Conservation (phyloP, 2,797 vertebrate species). For the Astyanax mexicanus region DNA sequence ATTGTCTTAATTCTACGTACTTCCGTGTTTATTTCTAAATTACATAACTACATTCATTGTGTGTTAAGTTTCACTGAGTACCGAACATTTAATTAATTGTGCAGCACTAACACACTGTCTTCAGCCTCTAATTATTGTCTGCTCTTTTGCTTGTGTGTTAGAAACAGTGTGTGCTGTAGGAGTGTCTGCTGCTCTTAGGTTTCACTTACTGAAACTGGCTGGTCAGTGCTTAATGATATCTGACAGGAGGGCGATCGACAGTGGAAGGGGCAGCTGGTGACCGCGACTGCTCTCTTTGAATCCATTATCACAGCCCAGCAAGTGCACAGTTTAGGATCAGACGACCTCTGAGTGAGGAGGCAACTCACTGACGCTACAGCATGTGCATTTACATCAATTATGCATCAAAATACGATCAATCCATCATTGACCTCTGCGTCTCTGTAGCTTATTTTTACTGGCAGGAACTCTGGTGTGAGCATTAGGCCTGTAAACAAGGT, state of each 20-base stretch:
- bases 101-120: not conserved
- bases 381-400: constrained; percentile 55
- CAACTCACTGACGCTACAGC: constrained; percentile 38
- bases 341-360: constrained; percentile 33
- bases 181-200: constrained; percentile 16
- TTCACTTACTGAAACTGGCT: constrained; percentile 1
- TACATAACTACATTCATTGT: too few relatives aligned
- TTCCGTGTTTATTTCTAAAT: too few relatives aligned
- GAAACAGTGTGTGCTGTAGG: not conserved
- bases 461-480: not conserved
- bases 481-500: constrained; percentile 3
- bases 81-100: not conserved
- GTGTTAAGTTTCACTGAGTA: too few relatives aligned
- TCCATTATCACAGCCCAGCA: constrained; percentile 57
- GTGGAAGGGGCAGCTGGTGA: constrained; percentile 49
- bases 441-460: constrained; percentile 23
- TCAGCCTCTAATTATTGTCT: not conserved
- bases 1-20: too few relatives aligned
- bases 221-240: constrained; percentile 41
- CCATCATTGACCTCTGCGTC: constrained; percentile 11
- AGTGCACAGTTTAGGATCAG: constrained; percentile 45
- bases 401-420: constrained; percentile 57
- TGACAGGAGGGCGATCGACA: constrained; percentile 40
- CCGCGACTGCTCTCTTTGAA: constrained; percentile 46
- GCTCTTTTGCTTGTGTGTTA: not conserved